These are phyloP conservation scores for Oxyura jamaicensis DNA, from an alignment of 2,113 vertebrate species.

Conservation along the genomic window DNA sequence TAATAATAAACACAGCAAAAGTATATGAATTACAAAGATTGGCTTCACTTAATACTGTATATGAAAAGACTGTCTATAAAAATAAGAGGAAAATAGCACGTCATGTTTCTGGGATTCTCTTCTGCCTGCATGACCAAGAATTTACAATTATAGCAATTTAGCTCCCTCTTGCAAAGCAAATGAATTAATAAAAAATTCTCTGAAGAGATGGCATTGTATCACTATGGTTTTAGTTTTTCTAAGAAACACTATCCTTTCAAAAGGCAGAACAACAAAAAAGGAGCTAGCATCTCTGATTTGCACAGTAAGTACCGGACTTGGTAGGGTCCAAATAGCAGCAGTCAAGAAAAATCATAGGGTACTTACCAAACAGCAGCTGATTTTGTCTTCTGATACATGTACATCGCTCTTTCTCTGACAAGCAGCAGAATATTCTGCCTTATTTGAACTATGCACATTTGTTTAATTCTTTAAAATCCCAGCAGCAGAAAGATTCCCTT, in stretches of 20 bases:
- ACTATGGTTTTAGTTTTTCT: not conserved
- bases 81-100: not conserved
- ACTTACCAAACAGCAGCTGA: conserved; percentile 43
- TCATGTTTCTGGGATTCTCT: not conserved
- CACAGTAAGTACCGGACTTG: not conserved
- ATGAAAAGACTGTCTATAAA: not conserved
- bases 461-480: conserved; percentile 65
- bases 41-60: not conserved
- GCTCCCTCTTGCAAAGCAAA: not conserved
- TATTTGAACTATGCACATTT: conserved; percentile 47
- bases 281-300: not conserved
- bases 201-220: not conserved
- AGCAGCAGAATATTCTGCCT: conserved; percentile 47
- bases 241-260: not conserved
- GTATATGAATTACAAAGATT: not conserved
- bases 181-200: not conserved
- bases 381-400: conserved; percentile 47
- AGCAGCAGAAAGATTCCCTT: conserved; percentile 44
- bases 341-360: conserved; percentile 54
- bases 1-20: not conserved
- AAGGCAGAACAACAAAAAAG: not conserved
- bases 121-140: not conserved
- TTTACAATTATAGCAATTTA: not conserved
- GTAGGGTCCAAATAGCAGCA: conserved; percentile 41
- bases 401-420: conserved; percentile 47